Evolutionary conservation across 2,797 vertebrate species (phyloP).

Genomic region (Psittacula derbiana): DNA sequence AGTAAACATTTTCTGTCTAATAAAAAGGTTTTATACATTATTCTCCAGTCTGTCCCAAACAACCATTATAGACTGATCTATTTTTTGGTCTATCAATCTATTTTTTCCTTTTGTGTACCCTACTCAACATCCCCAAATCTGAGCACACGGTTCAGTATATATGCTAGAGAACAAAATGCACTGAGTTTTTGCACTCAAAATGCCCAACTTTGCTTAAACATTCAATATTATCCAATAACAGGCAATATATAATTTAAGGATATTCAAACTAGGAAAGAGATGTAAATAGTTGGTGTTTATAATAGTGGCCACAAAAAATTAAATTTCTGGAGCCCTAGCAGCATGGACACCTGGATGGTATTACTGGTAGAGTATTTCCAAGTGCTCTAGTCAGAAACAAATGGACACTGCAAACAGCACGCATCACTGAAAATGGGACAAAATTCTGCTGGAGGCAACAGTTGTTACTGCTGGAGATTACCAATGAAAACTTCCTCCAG

Average conservation of each 20-base stretch:
- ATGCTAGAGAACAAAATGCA: not conserved
- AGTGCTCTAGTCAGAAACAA: not conserved
- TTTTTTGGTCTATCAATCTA: not conserved
- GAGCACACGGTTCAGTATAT: not conserved
- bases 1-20: not conserved
- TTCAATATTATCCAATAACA: not conserved
- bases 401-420: not conserved
- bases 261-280: not conserved
- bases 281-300: not conserved
- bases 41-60: not conserved
- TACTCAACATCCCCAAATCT: not conserved
- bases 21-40: not conserved
- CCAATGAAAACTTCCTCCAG: not conserved
- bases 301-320: not conserved
- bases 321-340: not conserved
- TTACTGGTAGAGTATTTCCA: not conserved
- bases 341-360: not conserved
- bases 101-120: not conserved
- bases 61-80: not conserved
- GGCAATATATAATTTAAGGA: not conserved
- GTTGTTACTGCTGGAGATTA: not conserved
- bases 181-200: not conserved
- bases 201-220: not conserved
- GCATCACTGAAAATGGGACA: not conserved
- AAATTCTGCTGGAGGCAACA: not conserved